Evolutionary conservation across 2,113 vertebrate genomes (phyloP), one percentile per base, ranked within the genome.

Genomic region (Oryzias curvinotus): DNA sequence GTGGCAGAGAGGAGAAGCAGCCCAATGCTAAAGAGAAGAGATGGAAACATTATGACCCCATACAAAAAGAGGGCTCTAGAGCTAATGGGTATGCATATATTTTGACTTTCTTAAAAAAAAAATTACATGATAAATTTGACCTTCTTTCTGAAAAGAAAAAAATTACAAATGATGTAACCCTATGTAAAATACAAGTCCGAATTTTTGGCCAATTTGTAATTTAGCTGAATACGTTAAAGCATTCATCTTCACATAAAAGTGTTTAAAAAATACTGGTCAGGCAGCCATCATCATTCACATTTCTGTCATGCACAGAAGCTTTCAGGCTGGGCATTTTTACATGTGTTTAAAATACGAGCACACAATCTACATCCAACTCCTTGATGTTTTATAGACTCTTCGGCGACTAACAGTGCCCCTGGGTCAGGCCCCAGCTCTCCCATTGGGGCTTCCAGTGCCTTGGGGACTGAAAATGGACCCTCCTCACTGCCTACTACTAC

Each of bases 1-100:
- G 97, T 99, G 78, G 94, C 96, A 53, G 97, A 99, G 88, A 94
- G 97, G 81, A 94, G 97, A 88, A 99, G 97, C 89, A 99, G 97
- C 65, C 97, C 97, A 13, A 93, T 98, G 88, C 93, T 98, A 55
- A 94, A 96, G 85, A 93, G 95, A 85, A 96, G 95, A 90, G 97
- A 99, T 67, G 94, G 94, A 86, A 95, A 89, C 75, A 86, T 94
- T 52, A 90, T 95, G 85, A 92, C 92, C 82, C 95, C 97, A 45
- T 96, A 96, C 90, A 98, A 98, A 91, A 98, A 98, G 85, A 93
- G 97, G 85, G 93, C 98, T 68, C 91, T 96, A 26, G 97, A 98
- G 84, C 92, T 98, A 76, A 93, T 96, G 94, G 97, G 97, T 99
- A 94, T 87, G 86, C 26, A 12, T 36, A 12, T 36, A 12, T 12